Base-by-base conservation (phyloP, 23 tunicate genomes). In the Trididemnum clinides region DNA sequence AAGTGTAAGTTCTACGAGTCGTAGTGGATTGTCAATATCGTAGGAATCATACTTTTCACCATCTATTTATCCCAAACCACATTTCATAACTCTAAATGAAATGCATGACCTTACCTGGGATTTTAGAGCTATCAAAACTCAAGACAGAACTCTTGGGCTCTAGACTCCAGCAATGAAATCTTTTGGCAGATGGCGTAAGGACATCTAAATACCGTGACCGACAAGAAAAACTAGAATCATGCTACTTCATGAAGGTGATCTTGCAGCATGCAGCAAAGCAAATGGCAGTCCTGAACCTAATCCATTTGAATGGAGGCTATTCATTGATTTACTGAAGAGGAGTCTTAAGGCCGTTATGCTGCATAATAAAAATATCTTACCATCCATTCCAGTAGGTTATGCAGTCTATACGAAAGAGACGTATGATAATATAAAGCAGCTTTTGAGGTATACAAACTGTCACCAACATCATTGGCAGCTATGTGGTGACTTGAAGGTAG, bases 111-210 rank as follows among this genome's bases (percentile, higher is more conserved):
- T 80, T 80, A 58, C 58, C 71, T 37, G 36, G 84, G 84, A 80
- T 80, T n/a, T 58, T 54, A 38, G 70, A 80, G 28, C 71, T 80
- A 58, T 33, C 71, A 34, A 80, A 80, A 54, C 20, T 32, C 31
- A 80, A 80, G 33, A 10, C 64, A 19, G 72, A 80, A 80, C 70
- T 80, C 39, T 80, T 80, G 84, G 1, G 22, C 39, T 80, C 84
- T 58, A 77, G 82, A 28, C 84, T 80, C 39, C 84, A 80, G 22
- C 84, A 80, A 80, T 80, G 72, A 73, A 80, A 57, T 58, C 29
- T 77, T 44, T 19, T 80, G 0, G 0, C 70, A 80, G 71, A 57
- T 29, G 38, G 39, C 23, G 58, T 38, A 80, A 80, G 71, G 39
- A 57, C 58, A 57, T 80, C 84, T 26, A 35, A 57, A 80, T 57